Base-by-base conservation (phyloP, 35 echinoderm and acorn worm species). In the Hemicentrotus pulcherrimus region DNA sequence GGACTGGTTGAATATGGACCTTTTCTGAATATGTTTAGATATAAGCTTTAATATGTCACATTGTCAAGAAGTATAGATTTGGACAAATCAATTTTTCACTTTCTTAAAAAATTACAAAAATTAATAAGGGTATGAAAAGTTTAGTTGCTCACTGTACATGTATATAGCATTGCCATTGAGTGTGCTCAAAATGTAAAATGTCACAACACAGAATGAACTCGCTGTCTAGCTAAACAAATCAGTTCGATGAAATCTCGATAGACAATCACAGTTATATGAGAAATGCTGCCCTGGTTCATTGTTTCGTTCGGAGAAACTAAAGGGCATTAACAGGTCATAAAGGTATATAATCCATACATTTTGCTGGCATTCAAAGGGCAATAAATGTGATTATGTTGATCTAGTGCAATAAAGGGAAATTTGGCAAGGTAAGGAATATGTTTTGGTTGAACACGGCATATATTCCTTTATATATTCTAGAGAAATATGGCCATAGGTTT, bases 301-400 rank as follows among this genome's bases (percentile, higher is more conserved):
- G 4, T 28, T 78, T 28, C 19, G 65, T 78, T 78, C 65, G 65
- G 65, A 24, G 65, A 78, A 55, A 78, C 65, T 78, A 78, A 78
- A 78, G 65, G 65, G 65, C 65, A 78, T 78, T 78, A n/a, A 22
- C 65, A 78, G 65, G 65, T 78, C 65, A 78, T 78, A 78, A 78
- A 78, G 24, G 65, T 8, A 78, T 78, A 78, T 24, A 24, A 78
- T 78, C 6, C 65, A 22, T 78, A 18, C 6, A 59, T 7, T 78
- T n/a, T 78, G 65, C 6, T 78, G 22, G 18, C 65, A 28, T 28
- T 78, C 65, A 78, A 70, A 78, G 65, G 65, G 28, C 65, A 78
- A 78, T 78, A 78, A n/a, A 78, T n/a, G 65, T 78, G 65, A 78
- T 78, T 55, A 55, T 55, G 13, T 52, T 4, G 19, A 78, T 78